These are phyloP conservation scores for Parnassius apollo DNA, from an alignment of 2,888 invertebrate genomes.

Conservation along the genomic window DNA sequence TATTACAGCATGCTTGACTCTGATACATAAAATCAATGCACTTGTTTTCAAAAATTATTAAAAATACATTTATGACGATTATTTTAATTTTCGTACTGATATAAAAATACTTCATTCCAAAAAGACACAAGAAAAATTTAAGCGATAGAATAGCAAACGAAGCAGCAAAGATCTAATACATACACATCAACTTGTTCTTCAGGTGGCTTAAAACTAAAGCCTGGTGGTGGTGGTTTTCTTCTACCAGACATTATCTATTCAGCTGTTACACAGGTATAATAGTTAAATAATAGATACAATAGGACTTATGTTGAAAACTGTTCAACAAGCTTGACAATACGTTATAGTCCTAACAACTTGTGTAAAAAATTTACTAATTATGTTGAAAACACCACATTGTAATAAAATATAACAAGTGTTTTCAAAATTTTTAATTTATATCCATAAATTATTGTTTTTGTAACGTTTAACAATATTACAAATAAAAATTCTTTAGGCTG, in stretches of 20 bases:
- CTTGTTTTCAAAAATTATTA: too few species aligned
- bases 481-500: slow-evolving; percentile 16
- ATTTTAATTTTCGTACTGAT: too few species aligned
- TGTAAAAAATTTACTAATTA: not conserved
- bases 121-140: slow-evolving; percentile 2
- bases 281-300: slow-evolving; percentile 18
- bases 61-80: too few species aligned
- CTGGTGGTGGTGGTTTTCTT: slow-evolving; percentile 59
- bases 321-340: slow-evolving; percentile 53
- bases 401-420: slow-evolving; percentile 1
- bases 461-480: slow-evolving; percentile 10
- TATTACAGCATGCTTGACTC: too few species aligned
- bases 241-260: slow-evolving; percentile 57
- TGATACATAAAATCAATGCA: too few species aligned
- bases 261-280: slow-evolving; percentile 20
- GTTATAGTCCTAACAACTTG: slow-evolving; percentile 75
- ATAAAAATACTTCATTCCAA: too few species aligned
- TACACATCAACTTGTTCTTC: slow-evolving; percentile 67
- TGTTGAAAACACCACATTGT: slow-evolving; percentile 6
- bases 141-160: not conserved
- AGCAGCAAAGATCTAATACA: slow-evolving; percentile 38
- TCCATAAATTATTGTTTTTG: not conserved
- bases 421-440: slow-evolving; percentile 5
- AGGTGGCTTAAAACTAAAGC: slow-evolving; percentile 57
- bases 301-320: slow-evolving; percentile 14